phyloP scores from a whole-genome alignment of 1,140 invertebrate species.

The Chrysoperla carnea region DNA sequence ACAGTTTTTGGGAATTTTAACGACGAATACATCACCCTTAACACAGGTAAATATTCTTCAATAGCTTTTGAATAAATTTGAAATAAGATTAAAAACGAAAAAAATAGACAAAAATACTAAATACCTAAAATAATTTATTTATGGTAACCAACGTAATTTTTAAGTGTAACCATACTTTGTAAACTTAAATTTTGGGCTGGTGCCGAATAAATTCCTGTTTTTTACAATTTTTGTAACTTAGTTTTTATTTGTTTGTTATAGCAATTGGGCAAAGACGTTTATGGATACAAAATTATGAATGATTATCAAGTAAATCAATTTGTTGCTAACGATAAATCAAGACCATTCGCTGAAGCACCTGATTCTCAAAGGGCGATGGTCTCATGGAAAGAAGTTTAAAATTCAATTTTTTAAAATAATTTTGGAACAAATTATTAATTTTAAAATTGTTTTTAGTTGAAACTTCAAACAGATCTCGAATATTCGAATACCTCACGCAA shows the following conservation, averaged over 20 bases:
- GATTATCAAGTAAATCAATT: constrained; percentile 70
- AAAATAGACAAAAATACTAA: no score
- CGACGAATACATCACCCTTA: constrained; percentile 69
- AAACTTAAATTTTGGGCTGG: no score
- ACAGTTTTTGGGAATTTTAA: constrained; percentile 56
- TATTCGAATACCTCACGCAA: no score
- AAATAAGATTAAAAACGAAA: background rate
- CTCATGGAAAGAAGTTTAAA: constrained; percentile 43
- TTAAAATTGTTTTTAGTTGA: no score
- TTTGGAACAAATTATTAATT: no score
- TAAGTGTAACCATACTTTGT: no score
- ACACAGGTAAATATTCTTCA: constrained; percentile 54
- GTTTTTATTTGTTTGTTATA: constrained; percentile 22
- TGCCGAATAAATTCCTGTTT: no score
- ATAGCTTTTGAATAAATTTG: background rate
- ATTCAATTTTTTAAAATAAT: background rate
- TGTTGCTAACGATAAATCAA: constrained; percentile 44
- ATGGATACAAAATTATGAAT: constrained; percentile 55
- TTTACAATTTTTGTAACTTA: no score
- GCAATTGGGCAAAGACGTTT: constrained; percentile 64
- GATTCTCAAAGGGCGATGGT: constrained; percentile 53
- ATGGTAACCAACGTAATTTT: no score
- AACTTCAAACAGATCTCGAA: no score
- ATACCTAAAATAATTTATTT: no score
- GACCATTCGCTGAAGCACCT: constrained; percentile 51